phyloP scores from a whole-genome alignment of 1,140 invertebrate genomes.

The Agrypnia vestita region DNA sequence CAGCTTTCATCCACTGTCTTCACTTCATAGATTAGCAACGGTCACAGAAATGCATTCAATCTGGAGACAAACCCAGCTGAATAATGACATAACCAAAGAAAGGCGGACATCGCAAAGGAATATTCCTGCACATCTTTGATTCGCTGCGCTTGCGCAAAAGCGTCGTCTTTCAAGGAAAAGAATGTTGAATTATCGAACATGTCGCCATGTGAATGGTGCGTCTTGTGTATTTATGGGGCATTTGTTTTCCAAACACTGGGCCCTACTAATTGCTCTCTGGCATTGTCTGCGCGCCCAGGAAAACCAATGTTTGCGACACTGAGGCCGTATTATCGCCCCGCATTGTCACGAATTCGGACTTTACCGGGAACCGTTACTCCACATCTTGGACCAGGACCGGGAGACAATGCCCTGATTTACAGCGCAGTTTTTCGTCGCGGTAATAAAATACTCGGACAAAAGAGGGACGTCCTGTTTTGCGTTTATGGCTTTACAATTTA shows the following conservation, averaged over 20 bases:
- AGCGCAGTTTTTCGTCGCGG: slow-evolving; percentile 40
- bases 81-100: slow-evolving; percentile 31
- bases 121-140: background rate
- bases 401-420: slow-evolving; percentile 48
- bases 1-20: background rate
- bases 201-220: slow-evolving; percentile 12
- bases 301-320: slow-evolving; percentile 30
- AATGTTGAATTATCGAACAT: slow-evolving; percentile 32
- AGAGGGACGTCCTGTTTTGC: slow-evolving; percentile 17
- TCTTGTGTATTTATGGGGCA: slow-evolving; percentile 26
- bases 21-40: slow-evolving; percentile 4
- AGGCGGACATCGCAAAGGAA: slow-evolving; percentile 8
- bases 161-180: slow-evolving; percentile 29
- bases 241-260: slow-evolving; percentile 40
- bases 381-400: background rate
- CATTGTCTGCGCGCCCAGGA: slow-evolving; percentile 6
- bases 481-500: slow-evolving; percentile 51
- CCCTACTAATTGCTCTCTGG: slow-evolving; percentile 27
- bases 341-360: slow-evolving; percentile 9
- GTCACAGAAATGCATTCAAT: background rate
- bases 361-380: slow-evolving; percentile 34
- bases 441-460: slow-evolving; percentile 38
- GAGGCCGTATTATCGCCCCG: slow-evolving; percentile 26
- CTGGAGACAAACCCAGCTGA: background rate
- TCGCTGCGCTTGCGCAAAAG: slow-evolving; percentile 29